These are phyloP conservation scores for Novumbra hubbsi DNA, from an alignment of 2,797 vertebrate species.

Conservation along the genomic window DNA sequence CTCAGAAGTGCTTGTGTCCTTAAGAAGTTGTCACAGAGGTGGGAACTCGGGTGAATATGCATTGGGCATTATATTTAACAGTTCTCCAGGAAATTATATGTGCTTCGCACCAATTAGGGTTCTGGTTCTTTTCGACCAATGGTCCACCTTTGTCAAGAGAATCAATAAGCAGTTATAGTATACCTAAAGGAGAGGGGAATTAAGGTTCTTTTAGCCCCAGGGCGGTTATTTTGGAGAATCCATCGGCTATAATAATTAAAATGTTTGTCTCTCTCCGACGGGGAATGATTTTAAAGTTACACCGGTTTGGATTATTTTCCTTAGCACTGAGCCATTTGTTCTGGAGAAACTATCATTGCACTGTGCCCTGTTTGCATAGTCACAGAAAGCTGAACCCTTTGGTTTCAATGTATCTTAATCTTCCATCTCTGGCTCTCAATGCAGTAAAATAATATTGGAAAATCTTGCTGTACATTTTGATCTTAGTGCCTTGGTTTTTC, in stretches of 20 bases:
- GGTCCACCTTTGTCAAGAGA: too few relatives aligned
- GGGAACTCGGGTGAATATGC: too few relatives aligned
- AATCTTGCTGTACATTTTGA: conserved; percentile 61
- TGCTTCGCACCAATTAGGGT: background rate
- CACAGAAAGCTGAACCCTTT: conserved; percentile 49
- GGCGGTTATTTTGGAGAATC: background rate
- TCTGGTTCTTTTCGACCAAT: background rate
- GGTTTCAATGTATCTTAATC: conserved; percentile 52
- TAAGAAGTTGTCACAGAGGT: too few relatives aligned
- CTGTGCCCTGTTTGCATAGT: conserved; percentile 47
- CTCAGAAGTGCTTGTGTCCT: too few relatives aligned
- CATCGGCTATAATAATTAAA: background rate
- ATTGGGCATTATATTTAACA: too few relatives aligned
- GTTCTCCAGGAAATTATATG: background rate
- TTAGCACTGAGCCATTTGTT: conserved; percentile 39
- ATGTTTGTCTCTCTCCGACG: conserved; percentile 19
- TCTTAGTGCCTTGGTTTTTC: conserved; percentile 45
- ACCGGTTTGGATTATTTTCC: conserved; percentile 19
- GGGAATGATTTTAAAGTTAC: conserved; percentile 20
- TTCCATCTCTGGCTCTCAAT: conserved; percentile 53
- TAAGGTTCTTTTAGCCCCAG: too few relatives aligned
- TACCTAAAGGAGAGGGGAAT: too few relatives aligned
- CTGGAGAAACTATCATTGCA: conserved; percentile 58
- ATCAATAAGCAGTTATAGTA: too few relatives aligned
- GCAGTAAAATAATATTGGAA: conserved; percentile 46